A percentile compares a stretch with the other conserved stretches of the same genome.
Conservation (phyloP, 2,113 vertebrate species). For the Engystomops pustulosus region DNA sequence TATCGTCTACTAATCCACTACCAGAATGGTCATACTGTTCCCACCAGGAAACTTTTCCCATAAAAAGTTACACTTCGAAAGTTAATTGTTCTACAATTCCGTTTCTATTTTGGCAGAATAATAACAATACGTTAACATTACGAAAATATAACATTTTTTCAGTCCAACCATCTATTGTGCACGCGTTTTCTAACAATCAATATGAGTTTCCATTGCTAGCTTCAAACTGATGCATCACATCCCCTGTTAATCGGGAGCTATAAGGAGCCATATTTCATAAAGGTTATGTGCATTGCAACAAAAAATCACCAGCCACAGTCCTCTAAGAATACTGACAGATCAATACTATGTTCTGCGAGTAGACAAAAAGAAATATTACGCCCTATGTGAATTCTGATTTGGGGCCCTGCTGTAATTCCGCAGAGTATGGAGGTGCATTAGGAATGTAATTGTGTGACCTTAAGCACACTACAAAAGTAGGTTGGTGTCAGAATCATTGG, state of each 20-base stretch:
- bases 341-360: constrained; percentile 41
- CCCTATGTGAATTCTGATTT: constrained; percentile 27
- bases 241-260: background rate
- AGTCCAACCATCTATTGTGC: background rate
- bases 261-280: constrained; percentile 33
- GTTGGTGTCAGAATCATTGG: background rate
- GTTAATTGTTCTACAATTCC: too few relatives aligned
- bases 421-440: background rate
- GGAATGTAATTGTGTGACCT: background rate
- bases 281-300: constrained; percentile 17
- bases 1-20: background rate
- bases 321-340: constrained; percentile 30
- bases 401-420: background rate
- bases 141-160: constrained; percentile 8
- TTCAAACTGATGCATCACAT: constrained; percentile 42
- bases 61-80: background rate
- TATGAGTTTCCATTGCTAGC: background rate
- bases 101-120: too few relatives aligned
- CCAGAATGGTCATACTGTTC: background rate
- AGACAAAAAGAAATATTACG: constrained; percentile 35
- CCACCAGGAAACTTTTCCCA: background rate
- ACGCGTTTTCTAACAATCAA: constrained; percentile 28
- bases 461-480: background rate
- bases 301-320: background rate
- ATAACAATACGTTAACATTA: too few relatives aligned